Conservation (phyloP, 2,888 invertebrate species). For the Meta bourneti region DNA sequence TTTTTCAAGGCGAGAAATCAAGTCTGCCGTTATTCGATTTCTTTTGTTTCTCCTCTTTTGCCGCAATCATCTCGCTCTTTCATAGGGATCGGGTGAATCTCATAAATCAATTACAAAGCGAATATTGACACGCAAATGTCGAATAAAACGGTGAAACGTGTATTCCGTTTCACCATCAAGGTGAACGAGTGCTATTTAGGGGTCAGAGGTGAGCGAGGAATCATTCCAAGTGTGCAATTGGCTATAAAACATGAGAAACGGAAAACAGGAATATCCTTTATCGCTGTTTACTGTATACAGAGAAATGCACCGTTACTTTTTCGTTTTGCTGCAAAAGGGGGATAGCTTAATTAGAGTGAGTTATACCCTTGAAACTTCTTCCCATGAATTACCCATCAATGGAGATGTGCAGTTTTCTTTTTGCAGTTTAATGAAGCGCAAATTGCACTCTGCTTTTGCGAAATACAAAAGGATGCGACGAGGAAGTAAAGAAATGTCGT, state of each 20-base stretch:
- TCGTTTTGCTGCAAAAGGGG: slow-evolving; percentile 8
- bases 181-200: slow-evolving; percentile 21
- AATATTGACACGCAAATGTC: slow-evolving; percentile 44
- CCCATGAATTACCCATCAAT: slow-evolving; percentile 9
- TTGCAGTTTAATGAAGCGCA: neutral
- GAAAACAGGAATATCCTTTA: slow-evolving; percentile 53
- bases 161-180: slow-evolving; percentile 45
- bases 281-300: slow-evolving; percentile 29
- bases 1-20: slow-evolving; percentile 14
- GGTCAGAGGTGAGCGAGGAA: slow-evolving; percentile 30
- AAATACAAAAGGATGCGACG: too few species aligned
- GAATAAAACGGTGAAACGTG: slow-evolving; percentile 8
- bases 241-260: slow-evolving; percentile 22
- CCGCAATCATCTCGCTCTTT: neutral
- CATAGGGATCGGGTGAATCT: neutral
- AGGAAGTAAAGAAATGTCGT: too few species aligned
- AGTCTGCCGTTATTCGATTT: neutral
- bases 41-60: neutral
- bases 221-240: slow-evolving; percentile 41
- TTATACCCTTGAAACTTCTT: slow-evolving; percentile 44
- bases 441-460: neutral
- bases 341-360: slow-evolving; percentile 51
- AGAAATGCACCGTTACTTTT: slow-evolving; percentile 10
- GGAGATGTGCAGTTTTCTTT: neutral
- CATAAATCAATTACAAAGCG: slow-evolving; percentile 20